Evolutionary conservation across 1,140 invertebrate species (phyloP), one percentile per base, ranked within the genome.

Genomic region (Acromyrmex charruanus): DNA sequence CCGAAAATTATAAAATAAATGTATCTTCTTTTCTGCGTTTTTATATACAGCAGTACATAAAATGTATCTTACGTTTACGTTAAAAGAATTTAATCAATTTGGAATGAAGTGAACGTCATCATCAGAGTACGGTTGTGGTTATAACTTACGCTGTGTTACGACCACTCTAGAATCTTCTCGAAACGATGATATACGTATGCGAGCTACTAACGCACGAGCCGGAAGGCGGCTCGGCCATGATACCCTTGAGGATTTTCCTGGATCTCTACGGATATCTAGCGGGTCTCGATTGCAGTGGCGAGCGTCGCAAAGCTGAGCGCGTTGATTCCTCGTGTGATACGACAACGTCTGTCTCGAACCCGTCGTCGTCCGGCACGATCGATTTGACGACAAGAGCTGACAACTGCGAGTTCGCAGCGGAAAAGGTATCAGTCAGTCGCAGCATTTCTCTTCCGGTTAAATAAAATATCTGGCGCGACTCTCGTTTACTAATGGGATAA

Each of bases 171-270:
- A 97, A 96, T 91, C 95, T 98, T 35, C 97, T 96, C 7, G 96
- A 97, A 92, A 97, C 98, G 28, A 98, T 98, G 97, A 97, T 97
- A 75, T 96, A 97, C 44, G 95, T 98, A 61, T 98, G 98, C 94
- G 97, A 98, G 94, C 95, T 98, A 51, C 94, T 98, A 82, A 98
- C 98, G 25, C 96, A 97, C 86, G 98, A 98, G 93, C 97, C 98
- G 1, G 97, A 98, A 89, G 98, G 98, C 58, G 98, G 97, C 2
- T 97, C 97, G 5, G 96, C 97, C 2, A 96, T 97, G 88, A 97
- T 98, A 75, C 96, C 97, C 0, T 95, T 97, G 55, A 95, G 96
- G 79, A 96, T 96, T 35, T 98, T 98, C 93, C 93, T 97, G 44
- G 95, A 95, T 51, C 95, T 97, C 85, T 98, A 98, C 94, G 94